Conservation (phyloP, 2,888 invertebrate species). For the Lordiphosa andalusiaca region DNA sequence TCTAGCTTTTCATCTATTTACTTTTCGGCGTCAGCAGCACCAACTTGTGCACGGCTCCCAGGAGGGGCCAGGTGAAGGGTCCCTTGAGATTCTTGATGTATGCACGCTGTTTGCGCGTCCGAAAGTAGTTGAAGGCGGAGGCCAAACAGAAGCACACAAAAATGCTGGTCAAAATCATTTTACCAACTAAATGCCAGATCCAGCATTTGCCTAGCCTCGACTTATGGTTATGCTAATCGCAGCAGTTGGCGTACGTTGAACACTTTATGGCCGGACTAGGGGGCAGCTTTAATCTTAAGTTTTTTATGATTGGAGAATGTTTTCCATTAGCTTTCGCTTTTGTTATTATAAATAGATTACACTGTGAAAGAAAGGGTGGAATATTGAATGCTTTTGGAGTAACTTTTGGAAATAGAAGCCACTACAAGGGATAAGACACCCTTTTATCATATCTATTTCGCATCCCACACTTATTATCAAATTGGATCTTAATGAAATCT, state of each 20-base stretch:
- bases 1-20: conserved; percentile 19
- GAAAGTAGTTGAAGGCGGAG: conserved; percentile 56
- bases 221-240: conserved; percentile 15
- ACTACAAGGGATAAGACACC: no score
- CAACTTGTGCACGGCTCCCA: conserved; percentile 55
- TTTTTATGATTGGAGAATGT: no score
- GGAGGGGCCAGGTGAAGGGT: conserved; percentile 51
- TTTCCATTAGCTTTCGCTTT: no score
- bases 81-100: conserved; percentile 51
- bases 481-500: no score
- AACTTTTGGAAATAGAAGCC: no score
- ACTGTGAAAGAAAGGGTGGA: no score
- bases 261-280: conserved; percentile 13
- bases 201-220: no score
- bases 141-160: conserved; percentile 59
- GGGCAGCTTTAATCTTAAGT: conserved; percentile 20
- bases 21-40: conserved; percentile 50
- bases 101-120: conserved; percentile 49
- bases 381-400: no score
- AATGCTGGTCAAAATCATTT: conserved; percentile 55
- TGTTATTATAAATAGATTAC: no score
- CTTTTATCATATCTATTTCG: no score
- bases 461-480: no score
- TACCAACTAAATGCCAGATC: conserved; percentile 35
- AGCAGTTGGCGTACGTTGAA: neutral